These are phyloP conservation scores for Gandaritis pyraliata DNA, from an alignment of 2,888 invertebrate species.

Conservation along the genomic window DNA sequence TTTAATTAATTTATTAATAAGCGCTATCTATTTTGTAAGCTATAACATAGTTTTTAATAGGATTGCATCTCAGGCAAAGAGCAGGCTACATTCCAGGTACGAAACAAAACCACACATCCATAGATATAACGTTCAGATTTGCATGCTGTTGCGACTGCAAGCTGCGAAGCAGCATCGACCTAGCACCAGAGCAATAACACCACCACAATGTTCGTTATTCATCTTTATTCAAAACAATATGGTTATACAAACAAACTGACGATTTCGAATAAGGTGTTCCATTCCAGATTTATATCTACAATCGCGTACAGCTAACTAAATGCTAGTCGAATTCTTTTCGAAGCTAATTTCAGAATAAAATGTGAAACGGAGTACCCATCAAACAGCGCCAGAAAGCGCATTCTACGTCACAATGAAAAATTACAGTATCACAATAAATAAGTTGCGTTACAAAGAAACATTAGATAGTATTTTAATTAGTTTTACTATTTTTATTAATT, in stretches of 20 bases:
- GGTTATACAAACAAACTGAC: constrained; percentile 24
- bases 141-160: constrained; percentile 22
- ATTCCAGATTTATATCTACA: constrained; percentile 23
- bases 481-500: constrained; percentile 74
- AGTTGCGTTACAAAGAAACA: constrained; percentile 63
- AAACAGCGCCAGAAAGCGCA: constrained; percentile 34
- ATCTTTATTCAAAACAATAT: constrained; percentile 28
- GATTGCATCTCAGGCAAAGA: constrained; percentile 27
- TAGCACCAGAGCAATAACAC: constrained; percentile 39
- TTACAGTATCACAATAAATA: constrained; percentile 68
- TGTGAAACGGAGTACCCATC: constrained; percentile 17
- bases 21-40: constrained; percentile 74
- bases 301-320: constrained; percentile 11
- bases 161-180: constrained; percentile 27
- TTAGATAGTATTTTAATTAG: constrained; percentile 70
- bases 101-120: constrained; percentile 25
- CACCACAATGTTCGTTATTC: constrained; percentile 24
- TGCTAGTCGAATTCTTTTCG: constrained; percentile 18
- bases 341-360: constrained; percentile 21
- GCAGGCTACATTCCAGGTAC: constrained; percentile 5
- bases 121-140: constrained; percentile 18
- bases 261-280: constrained; percentile 23
- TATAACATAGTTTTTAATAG: constrained; percentile 53
- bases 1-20: constrained; percentile 66
- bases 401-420: constrained; percentile 50